Conservation (phyloP, 2,113 vertebrate genomes). For the Nycticebus coucang region DNA sequence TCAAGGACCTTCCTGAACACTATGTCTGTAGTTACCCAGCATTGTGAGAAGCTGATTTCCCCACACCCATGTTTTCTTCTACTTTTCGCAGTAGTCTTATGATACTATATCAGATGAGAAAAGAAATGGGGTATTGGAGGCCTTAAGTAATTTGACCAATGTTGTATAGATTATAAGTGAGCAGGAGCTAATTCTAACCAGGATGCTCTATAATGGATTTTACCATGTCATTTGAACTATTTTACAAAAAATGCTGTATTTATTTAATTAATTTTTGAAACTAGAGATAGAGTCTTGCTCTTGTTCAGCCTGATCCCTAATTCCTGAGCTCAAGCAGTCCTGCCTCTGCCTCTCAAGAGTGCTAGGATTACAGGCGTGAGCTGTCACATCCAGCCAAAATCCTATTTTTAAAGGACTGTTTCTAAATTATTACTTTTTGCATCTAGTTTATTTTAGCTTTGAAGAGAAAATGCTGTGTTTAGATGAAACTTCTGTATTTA, state of each 20-base stretch:
- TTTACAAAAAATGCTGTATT: neutral
- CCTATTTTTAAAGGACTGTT: neutral
- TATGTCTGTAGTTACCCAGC: neutral
- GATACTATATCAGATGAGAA: neutral
- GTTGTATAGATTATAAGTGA: neutral
- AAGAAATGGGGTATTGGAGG: neutral
- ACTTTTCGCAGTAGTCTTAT: neutral
- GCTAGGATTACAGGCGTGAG: too few relatives aligned
- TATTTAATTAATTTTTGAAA: neutral
- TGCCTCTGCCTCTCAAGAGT: too few relatives aligned
- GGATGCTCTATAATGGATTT: neutral
- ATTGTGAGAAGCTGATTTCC: neutral
- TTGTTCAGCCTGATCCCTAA: too few relatives aligned
- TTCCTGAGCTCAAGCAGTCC: too few relatives aligned
- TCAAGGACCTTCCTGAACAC: neutral
- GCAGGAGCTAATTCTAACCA: neutral
- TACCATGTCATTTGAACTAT: neutral
- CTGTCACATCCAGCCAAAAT: too few relatives aligned
- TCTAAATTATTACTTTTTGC: conserved; percentile 28
- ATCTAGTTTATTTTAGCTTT: conserved; percentile 41
- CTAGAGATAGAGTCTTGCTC: too few relatives aligned
- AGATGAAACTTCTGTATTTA: conserved; percentile 26
- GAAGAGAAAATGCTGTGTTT: conserved; percentile 51
- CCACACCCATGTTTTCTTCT: neutral
- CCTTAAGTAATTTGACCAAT: neutral